Evolutionary conservation across 2,888 invertebrate genomes (phyloP).

Genomic region (Tridacna gigas): DNA sequence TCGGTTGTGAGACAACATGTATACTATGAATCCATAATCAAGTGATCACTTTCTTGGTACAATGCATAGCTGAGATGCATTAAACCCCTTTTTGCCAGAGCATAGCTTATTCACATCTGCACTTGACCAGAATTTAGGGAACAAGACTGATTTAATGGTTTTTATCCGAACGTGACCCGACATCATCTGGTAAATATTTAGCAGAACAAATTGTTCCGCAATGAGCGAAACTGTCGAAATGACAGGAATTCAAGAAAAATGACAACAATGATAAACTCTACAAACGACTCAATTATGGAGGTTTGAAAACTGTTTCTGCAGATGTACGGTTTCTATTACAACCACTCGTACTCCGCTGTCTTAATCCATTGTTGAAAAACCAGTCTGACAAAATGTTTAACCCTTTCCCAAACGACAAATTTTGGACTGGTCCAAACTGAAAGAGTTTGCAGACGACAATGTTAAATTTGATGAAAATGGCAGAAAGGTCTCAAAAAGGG

Average conservation of each 20-base stretch:
- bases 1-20: too few species aligned
- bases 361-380: background rate
- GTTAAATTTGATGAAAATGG: too few species aligned
- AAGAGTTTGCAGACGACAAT: too few species aligned
- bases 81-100: too few species aligned
- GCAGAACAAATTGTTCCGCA: conserved; percentile 60
- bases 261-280: conserved; percentile 47
- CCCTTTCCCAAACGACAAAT: too few species aligned
- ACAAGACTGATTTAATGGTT: conserved; percentile 10
- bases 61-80: too few species aligned
- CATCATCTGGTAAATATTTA: conserved; percentile 30
- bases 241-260: conserved; percentile 45
- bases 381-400: background rate
- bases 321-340: background rate
- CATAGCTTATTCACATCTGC: background rate
- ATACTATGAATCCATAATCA: too few species aligned
- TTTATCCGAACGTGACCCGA: background rate
- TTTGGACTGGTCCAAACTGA: too few species aligned
- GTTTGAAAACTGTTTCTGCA: conserved; percentile 22
- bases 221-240: conserved; percentile 46
- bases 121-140: conserved; percentile 20
- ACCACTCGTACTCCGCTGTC: background rate
- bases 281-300: conserved; percentile 55
- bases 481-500: too few species aligned
- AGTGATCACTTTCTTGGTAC: too few species aligned